These are phyloP conservation scores for Drosophila vallismaia DNA, from an alignment of 2,888 invertebrate species.

Conservation along the genomic window DNA sequence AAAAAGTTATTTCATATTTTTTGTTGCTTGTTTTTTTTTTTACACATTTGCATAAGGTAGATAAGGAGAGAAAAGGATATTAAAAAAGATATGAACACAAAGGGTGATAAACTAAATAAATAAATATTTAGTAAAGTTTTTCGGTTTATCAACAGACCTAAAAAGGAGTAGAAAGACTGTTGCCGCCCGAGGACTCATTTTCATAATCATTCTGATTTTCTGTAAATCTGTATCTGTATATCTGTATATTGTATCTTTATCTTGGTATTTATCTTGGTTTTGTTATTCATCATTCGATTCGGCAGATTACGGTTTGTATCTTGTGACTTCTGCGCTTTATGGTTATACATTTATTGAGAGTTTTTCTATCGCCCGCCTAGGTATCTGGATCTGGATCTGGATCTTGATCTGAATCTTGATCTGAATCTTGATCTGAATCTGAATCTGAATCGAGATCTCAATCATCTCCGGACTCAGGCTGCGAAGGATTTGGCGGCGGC, in stretches of 20 bases:
- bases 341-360: constrained; percentile 22
- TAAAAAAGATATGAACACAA: constrained; percentile 41
- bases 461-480: not conserved
- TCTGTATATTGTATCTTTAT: constrained; percentile 27
- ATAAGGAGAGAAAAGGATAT: constrained; percentile 26
- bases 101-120: constrained; percentile 51
- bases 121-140: constrained; percentile 46
- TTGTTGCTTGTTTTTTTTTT: constrained; percentile 12
- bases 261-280: constrained; percentile 17
- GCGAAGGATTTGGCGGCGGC: constrained; percentile 40
- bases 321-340: constrained; percentile 31
- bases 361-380: constrained; percentile 33
- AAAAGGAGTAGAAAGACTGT: constrained; percentile 45
- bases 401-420: constrained; percentile 12
- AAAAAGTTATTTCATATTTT: constrained; percentile 10
- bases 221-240: constrained; percentile 32
- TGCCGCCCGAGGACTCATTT: constrained; percentile 36
- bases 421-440: constrained; percentile 12
- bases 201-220: not conserved
- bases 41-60: not conserved
- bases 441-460: not conserved
- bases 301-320: constrained; percentile 14
- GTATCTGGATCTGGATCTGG: constrained; percentile 22
- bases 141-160: constrained; percentile 58
- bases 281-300: constrained; percentile 8